These are phyloP conservation scores for Crotalus tigris DNA, from an alignment of 2,113 vertebrate species.

Conservation along the genomic window DNA sequence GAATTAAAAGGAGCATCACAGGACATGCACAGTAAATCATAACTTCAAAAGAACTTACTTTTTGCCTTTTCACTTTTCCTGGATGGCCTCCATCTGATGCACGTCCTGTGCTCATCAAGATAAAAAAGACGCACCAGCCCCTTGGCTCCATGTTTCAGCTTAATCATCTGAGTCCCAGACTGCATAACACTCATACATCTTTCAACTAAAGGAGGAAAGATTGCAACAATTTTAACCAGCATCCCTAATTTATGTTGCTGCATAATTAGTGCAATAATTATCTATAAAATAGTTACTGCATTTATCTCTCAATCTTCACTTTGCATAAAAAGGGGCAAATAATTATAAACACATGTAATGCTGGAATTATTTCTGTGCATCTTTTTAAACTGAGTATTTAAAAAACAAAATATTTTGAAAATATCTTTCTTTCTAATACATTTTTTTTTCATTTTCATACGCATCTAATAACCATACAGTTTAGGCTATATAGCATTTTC, in stretches of 20 bases:
- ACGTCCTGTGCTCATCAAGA: conserved; percentile 95
- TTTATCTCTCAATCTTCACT: background rate
- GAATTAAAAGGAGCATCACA: background rate
- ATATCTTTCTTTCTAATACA: background rate
- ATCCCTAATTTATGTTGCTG: background rate
- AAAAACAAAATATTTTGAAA: background rate
- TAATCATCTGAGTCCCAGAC: conserved; percentile 99
- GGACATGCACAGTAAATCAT: accelerated
- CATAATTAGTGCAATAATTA: accelerated
- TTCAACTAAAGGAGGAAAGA: conserved; percentile 82
- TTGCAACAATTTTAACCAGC: background rate
- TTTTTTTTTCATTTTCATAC: background rate
- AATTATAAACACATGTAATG: background rate
- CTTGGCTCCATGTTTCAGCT: conserved; percentile 94
- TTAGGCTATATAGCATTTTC: background rate
- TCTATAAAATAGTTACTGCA: background rate
- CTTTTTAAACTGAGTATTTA: background rate
- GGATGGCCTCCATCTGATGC: conserved; percentile 95
- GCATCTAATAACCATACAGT: background rate
- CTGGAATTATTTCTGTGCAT: background rate
- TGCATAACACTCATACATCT: conserved; percentile 99
- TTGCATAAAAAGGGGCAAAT: background rate
- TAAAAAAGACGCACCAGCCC: conserved; percentile 95
- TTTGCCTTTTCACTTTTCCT: conserved; percentile 97
- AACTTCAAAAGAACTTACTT: conserved; percentile 74